Evolutionary conservation across 2,113 vertebrate genomes (phyloP), one percentile per base, ranked within the genome.

Genomic region (Bambusicola thoracicus): DNA sequence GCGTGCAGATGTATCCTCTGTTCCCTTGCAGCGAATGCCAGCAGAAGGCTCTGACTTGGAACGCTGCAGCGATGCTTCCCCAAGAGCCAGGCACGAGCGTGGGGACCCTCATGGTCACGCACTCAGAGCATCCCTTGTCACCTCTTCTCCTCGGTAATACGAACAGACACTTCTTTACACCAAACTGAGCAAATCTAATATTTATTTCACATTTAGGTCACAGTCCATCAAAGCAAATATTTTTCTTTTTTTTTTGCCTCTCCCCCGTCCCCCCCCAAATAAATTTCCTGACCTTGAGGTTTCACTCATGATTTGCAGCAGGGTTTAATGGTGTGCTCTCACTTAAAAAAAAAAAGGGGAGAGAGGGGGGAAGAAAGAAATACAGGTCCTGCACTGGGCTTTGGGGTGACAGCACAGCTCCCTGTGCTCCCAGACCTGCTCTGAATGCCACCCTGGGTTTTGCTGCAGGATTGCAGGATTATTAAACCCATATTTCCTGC

Each of bases 131-230:
- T 72, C 69, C 62, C 73, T 87, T 87, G 81, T 89, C 84, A 91
- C 67, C 84, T 95, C 94, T 72, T 36, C 80, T 89, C 65, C 40
- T 78, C 3, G 0, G 49, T 81, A 87, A 93, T 13, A 86, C 0
- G 66, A 92, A 92, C 0, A 0, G 88, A 85, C 89, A 89, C 80
- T 70, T 89, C n/a, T 92, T 96, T 85, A 89, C 91, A 95, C 67
- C 92, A 66, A 89, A 91, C 74, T 76, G 78, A 91, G 84, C 84
- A 90, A 92, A 93, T 84, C 69, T 95, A 66, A 67, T 34, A 87
- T 94, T 93, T 94, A 89, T 96, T 92, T 89, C 92, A 85, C 84
- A 89, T 95, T 92, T 87, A 96, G 92, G 89, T 94, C 84, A 87
- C 70, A 85, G 75, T 72, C 78, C 81, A 93, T 80, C 94, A 87